These are phyloP conservation scores for Sialis lutaria DNA, from an alignment of 2,888 invertebrate genomes.

Conservation along the genomic window DNA sequence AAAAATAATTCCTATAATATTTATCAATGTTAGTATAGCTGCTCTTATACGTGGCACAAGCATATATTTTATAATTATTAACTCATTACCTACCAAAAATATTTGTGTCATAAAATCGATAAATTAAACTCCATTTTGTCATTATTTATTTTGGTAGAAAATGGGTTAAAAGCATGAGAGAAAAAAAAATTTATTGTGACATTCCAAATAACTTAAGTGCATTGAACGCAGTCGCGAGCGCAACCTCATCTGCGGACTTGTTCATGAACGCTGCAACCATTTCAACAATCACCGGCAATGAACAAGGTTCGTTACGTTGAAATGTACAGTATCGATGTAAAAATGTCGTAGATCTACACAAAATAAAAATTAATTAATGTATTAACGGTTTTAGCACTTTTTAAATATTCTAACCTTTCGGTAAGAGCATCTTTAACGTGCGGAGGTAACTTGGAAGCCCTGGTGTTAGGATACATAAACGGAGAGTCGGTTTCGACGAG, in stretches of 20 bases:
- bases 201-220: slow-evolving; percentile 80
- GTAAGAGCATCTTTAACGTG: slow-evolving; percentile 78
- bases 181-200: slow-evolving; percentile 36
- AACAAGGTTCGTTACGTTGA: slow-evolving; percentile 92
- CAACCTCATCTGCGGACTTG: slow-evolving; percentile 75
- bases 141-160: background rate
- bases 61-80: too few species aligned
- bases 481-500: slow-evolving; percentile 89
- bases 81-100: too few species aligned
- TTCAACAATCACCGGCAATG: slow-evolving; percentile 81
- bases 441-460: slow-evolving; percentile 78
- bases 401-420: slow-evolving; percentile 41
- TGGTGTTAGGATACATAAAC: slow-evolving; percentile 89
- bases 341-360: slow-evolving; percentile 53
- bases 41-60: too few species aligned
- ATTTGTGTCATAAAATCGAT: too few species aligned
- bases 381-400: background rate
- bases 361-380: slow-evolving; percentile 3
- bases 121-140: background rate
- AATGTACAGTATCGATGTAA: slow-evolving; percentile 85
- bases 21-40: too few species aligned
- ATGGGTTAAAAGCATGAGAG: too few species aligned
- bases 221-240: slow-evolving; percentile 78
- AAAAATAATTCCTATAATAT: too few species aligned
- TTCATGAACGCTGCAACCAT: slow-evolving; percentile 85